Evolutionary conservation across 2,888 invertebrate genomes (phyloP), one percentile per base, ranked within the genome.

Genomic region (Conus canariensis): DNA sequence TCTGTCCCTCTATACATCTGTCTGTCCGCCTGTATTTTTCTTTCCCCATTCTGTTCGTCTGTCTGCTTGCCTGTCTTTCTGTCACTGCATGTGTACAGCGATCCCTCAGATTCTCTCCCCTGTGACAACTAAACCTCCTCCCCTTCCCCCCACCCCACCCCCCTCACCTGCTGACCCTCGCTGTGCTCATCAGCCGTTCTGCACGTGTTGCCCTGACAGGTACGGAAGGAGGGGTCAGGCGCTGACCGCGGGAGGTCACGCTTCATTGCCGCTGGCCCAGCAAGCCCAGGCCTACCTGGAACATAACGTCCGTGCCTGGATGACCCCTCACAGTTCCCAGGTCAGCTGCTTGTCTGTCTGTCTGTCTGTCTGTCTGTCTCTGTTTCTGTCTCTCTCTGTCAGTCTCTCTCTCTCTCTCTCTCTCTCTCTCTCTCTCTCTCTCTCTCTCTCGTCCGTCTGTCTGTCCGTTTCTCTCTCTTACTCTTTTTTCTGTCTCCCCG

Each of bases 251-350:
- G 80, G 80, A 45, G 80, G 80, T 45, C 80, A 80, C 14, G 6
- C 45, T 16, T 90, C 90, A 19, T 58, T 91, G 56, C 94, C 93
- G 8, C 91, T 94, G 14, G 94, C 93, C 16, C 93, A 92, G 25
- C 94, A 94, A 90, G 94, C 94, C 12, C 94, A 94, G 90, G 94
- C 94, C 56, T 94, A 94, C 85, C 93, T 94, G 19, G 94, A 94
- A 89, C 94, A 94, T 90, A 94, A 94, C 92, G 94, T 94, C 19
- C 91, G 93, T 16, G 92, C 94, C 59, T 93, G 94, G 89, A 92
- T 92, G 10, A 91, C 90, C n/a, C 93, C 93, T 12, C 91, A 92
- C 77, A 90, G 91, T 85, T 90, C 92, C 60, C 93, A 92, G 93
- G 94, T 94, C 90, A 77, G 91, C 74, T 22, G 22, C 10, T 9